phyloP scores from a whole-genome alignment of 2,113 vertebrate genomes.

The Mesitornis unicolor region DNA sequence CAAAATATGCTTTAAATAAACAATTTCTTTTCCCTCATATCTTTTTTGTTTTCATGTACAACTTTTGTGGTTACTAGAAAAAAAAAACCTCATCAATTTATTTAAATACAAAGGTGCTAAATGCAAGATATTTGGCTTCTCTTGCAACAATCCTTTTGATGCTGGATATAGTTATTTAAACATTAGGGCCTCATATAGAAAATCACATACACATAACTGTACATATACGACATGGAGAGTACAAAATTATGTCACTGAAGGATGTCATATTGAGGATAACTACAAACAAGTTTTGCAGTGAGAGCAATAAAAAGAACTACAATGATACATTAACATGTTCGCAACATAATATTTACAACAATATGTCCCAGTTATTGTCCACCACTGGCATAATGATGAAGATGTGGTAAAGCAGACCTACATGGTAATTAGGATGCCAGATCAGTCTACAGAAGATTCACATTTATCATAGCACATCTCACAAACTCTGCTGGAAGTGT shows the following conservation, averaged over 20 bases:
- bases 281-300: background rate
- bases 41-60: background rate
- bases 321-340: background rate
- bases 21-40: background rate
- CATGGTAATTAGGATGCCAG: background rate
- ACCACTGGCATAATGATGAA: background rate
- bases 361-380: background rate
- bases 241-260: background rate
- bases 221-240: background rate
- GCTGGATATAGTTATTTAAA: background rate
- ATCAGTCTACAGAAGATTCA: background rate
- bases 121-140: background rate
- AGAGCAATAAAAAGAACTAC: background rate
- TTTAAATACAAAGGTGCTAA: background rate
- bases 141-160: background rate
- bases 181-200: background rate
- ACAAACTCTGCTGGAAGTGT: background rate
- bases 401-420: background rate
- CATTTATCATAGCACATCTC: background rate
- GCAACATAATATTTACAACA: background rate
- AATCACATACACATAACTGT: background rate
- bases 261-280: background rate
- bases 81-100: background rate
- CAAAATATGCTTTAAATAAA: background rate
- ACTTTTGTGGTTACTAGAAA: background rate